Base-by-base conservation (phyloP, 35 echinoderm and acorn worm genomes). In the Lytechinus variegatus region DNA sequence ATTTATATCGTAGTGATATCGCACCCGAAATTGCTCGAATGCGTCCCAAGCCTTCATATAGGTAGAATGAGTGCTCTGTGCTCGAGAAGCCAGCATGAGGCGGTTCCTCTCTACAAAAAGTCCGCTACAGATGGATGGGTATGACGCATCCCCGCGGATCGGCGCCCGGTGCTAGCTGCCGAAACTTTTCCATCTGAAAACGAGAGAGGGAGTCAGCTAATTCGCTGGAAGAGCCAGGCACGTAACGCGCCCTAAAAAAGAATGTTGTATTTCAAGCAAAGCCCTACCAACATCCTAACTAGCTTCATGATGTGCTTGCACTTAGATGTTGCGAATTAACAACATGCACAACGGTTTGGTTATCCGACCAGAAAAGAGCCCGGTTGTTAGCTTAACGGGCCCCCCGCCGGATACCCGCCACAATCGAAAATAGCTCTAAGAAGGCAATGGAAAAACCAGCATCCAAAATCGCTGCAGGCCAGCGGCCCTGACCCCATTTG, bases 311-410 rank as follows among this genome's bases (percentile, higher is more conserved):
- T 86, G 3, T 1, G 4, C 7, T 52, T 51, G 91, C 92, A 93
- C 28, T 14, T 27, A 27, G 91, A 86, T 13, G 95, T 28, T 94
- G 91, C 91, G 56, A 44, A 52, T 96, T 96, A 51, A 96, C 87
- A 58, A 96, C 86, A 8, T 28, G 28, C 91, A 94, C 91, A 4
- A 96, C 90, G 8, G 95, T 8, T 86, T 72, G 54, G 55, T 96
- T 96, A 28, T 96, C 95, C 13, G 95, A 91, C 27, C 55, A 57
- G 54, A 95, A 92, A 9, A 24, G 6, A 14, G 92, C 88, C 29
- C 56, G 56, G 16, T 92, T 94, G 11, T 54, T 72, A 12, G 91
- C 60, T 5, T 94, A 28, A 6, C 58, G 90, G 10, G 28, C 53
- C 5, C 89, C 95, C 90, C 95, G n/a, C 24, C 10, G 52, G 33